Evolutionary conservation across 2,888 invertebrate genomes (phyloP).

Genomic region (Lymantria monacha): DNA sequence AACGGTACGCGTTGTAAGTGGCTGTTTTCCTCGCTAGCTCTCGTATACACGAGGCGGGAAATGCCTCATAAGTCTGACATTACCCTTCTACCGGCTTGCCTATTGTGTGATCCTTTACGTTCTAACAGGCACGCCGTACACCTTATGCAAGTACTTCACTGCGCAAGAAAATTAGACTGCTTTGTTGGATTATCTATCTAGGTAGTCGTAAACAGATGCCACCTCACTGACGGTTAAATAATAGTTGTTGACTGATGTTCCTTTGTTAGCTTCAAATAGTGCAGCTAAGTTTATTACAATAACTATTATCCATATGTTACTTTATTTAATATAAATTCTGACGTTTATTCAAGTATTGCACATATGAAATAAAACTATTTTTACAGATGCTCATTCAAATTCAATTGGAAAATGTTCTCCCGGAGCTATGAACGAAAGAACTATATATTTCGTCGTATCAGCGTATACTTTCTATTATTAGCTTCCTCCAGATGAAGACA

Average conservation of each 20-base stretch:
- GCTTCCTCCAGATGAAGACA: too few relatives aligned
- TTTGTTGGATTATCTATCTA: constrained; percentile 39
- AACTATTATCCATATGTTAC: too few relatives aligned
- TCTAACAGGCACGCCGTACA: constrained; percentile 10
- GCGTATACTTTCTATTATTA: too few relatives aligned
- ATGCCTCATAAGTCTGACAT: constrained; percentile 51
- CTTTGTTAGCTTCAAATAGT: constrained; percentile 4
- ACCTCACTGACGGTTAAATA: constrained; percentile 19
- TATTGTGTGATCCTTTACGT: constrained; percentile 21
- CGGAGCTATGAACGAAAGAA: too few relatives aligned
- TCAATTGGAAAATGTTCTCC: too few relatives aligned
- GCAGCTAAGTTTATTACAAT: neutral
- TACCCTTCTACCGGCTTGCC: constrained; percentile 31
- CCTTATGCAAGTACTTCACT: constrained; percentile 25
- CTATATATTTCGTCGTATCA: too few relatives aligned
- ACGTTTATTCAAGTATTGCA: too few relatives aligned
- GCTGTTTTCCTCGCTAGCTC: constrained; percentile 46
- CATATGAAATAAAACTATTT: too few relatives aligned
- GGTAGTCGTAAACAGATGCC: constrained; percentile 35
- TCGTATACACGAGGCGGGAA: constrained; percentile 41
- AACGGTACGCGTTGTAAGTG: constrained; percentile 56
- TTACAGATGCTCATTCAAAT: too few relatives aligned
- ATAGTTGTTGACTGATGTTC: constrained; percentile 16
- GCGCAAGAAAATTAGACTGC: constrained; percentile 34
- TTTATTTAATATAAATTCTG: too few relatives aligned